A percentile compares a stretch with the other conserved stretches of the same genome.
Evolutionary conservation across 1,140 invertebrate genomes (phyloP).

Genomic region (Drosophila nasuta): DNA sequence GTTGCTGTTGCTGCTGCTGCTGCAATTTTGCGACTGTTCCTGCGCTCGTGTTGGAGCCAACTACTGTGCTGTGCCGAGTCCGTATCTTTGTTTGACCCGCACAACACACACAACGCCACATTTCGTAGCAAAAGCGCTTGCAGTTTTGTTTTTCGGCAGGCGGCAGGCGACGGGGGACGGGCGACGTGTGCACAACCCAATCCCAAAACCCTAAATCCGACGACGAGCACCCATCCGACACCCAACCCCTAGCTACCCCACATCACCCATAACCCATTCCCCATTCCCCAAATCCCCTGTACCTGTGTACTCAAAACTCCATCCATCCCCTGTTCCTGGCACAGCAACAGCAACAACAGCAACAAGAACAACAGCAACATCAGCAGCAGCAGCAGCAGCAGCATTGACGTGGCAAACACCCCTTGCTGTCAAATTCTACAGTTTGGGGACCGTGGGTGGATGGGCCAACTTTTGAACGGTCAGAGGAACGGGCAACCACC

Average conservation of each 20-base stretch:
- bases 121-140: slow-evolving; percentile 45
- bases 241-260: neutral
- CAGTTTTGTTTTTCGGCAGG: slow-evolving; percentile 55
- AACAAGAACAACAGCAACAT: neutral
- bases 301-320: neutral
- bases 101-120: neutral
- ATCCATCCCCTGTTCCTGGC: neutral
- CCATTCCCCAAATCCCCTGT: slow-evolving; percentile 1
- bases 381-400: neutral
- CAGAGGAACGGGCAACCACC: slow-evolving; percentile 36
- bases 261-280: neutral
- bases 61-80: slow-evolving; percentile 43
- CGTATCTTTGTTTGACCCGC: slow-evolving; percentile 20
- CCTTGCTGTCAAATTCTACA: slow-evolving; percentile 18
- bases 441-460: slow-evolving; percentile 3
- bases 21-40: slow-evolving; percentile 67
- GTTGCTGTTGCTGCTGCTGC: slow-evolving; percentile 3
- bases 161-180: neutral
- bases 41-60: slow-evolving; percentile 70
- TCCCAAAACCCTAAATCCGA: slow-evolving; percentile 20
- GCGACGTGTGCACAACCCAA: slow-evolving; percentile 31
- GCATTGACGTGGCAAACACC: slow-evolving; percentile 15
- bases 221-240: neutral
- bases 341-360: neutral
- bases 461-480: slow-evolving; percentile 36